Conservation (phyloP, 2,113 vertebrate genomes). For the Craseonycteris thonglongyai region DNA sequence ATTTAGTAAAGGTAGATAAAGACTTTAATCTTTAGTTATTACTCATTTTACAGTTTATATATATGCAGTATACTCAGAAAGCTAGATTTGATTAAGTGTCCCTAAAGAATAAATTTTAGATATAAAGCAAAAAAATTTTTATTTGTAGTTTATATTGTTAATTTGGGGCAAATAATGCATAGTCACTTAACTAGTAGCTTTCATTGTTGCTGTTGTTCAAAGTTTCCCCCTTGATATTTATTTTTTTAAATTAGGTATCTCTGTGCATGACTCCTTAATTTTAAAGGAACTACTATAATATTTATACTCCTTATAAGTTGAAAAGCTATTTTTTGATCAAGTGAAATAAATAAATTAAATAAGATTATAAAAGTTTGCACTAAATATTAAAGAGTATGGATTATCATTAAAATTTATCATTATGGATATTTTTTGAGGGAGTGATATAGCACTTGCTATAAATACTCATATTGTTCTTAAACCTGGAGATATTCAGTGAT, state of each 20-base stretch:
- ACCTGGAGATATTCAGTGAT: slow-evolving; percentile 55
- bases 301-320: slow-evolving; percentile 33
- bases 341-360: slow-evolving; percentile 71
- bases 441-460: slow-evolving; percentile 46
- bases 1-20: slow-evolving; percentile 41
- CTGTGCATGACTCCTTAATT: slow-evolving; percentile 35
- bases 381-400: slow-evolving; percentile 63
- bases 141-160: neutral
- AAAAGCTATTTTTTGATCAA: slow-evolving; percentile 69
- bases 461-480: slow-evolving; percentile 72
- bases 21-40: slow-evolving; percentile 39
- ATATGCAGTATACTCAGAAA: slow-evolving; percentile 15
- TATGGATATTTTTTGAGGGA: slow-evolving; percentile 48
- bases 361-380: slow-evolving; percentile 73
- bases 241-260: slow-evolving; percentile 69
- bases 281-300: slow-evolving; percentile 66
- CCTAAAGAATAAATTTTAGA: slow-evolving; percentile 5
- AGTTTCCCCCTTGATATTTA: slow-evolving; percentile 47
- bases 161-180: slow-evolving; percentile 32
- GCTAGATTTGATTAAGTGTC: neutral
- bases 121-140: neutral
- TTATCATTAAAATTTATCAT: slow-evolving; percentile 41
- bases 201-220: slow-evolving; percentile 46
- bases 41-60: slow-evolving; percentile 15
- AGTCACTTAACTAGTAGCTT: neutral